Conservation (phyloP, 2,888 invertebrate species). For the Baronia brevicornis region DNA sequence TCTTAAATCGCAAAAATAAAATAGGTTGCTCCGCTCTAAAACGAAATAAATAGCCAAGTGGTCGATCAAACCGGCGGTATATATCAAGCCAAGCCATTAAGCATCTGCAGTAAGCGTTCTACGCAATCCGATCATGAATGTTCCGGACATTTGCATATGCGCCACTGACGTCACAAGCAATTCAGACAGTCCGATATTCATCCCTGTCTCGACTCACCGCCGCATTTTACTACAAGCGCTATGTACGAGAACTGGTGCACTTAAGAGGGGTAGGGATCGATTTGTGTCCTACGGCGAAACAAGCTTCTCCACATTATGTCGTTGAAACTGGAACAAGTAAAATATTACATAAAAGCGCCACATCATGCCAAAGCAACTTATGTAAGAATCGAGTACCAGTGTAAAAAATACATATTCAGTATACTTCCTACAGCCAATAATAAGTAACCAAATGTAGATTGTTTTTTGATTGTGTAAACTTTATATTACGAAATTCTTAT, state of each 20-base stretch:
- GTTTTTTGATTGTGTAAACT: no score
- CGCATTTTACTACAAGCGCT: constrained; percentile 10
- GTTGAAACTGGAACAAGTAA: constrained; percentile 14
- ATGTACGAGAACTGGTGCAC: constrained; percentile 16
- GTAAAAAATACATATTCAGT: constrained; percentile 1
- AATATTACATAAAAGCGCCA: constrained; percentile 16
- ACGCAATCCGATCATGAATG: constrained; percentile 22
- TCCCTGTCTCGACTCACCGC: constrained; percentile 20
- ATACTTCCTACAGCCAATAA: constrained; percentile 1
- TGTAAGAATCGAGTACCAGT: constrained; percentile 9
- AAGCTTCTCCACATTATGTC: constrained; percentile 7
- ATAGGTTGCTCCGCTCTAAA: no score
- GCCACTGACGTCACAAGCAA: constrained; percentile 34
- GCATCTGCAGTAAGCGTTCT: constrained; percentile 15
- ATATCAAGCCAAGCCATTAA: constrained; percentile 6
- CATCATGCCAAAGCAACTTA: constrained; percentile 9
- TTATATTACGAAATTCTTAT: background rate
- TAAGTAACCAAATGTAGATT: no score
- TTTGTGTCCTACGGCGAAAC: constrained; percentile 14
- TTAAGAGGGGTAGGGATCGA: constrained; percentile 12
- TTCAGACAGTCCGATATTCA: constrained; percentile 35
- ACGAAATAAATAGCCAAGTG: background rate
- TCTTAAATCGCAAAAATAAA: no score
- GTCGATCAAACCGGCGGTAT: constrained; percentile 4
- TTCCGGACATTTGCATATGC: constrained; percentile 27